phyloP scores from a whole-genome alignment of 2,113 vertebrate species.

The Atractosteus spatula region DNA sequence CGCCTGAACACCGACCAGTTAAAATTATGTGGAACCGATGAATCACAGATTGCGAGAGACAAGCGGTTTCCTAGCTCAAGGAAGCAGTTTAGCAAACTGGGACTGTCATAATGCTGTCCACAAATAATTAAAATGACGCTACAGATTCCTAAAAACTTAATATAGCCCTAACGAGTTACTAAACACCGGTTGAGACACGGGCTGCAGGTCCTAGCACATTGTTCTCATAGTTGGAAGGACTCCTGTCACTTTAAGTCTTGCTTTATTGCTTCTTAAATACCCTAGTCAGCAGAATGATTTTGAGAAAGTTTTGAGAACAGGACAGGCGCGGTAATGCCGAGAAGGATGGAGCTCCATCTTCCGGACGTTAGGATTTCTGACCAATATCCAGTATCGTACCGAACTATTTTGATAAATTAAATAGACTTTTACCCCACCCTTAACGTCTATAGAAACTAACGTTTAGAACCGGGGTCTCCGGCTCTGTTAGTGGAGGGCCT shows the following conservation, averaged over 20 bases:
- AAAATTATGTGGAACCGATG: no score
- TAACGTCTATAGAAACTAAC: no score
- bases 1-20: no score
- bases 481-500: no score
- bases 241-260: not conserved
- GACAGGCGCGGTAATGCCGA: not conserved
- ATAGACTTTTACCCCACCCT: not conserved
- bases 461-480: no score
- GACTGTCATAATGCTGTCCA: not conserved
- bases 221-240: slow-evolving; percentile 7
- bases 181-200: not conserved
- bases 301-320: not conserved
- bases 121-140: not conserved
- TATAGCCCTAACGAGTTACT: slow-evolving; percentile 1
- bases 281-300: not conserved
- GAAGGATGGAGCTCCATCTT: slow-evolving; percentile 30
- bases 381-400: slow-evolving; percentile 2
- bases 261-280: slow-evolving; percentile 13
- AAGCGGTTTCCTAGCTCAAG: not conserved
- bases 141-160: slow-evolving; percentile 4
- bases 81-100: not conserved
- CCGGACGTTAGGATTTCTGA: slow-evolving; percentile 18
- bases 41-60: no score
- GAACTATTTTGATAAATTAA: not conserved
- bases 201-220: not conserved